A percentile compares a stretch with the other conserved stretches of the same genome.
Conservation (phyloP, 2,888 invertebrate genomes). For the Julus scanicus region DNA sequence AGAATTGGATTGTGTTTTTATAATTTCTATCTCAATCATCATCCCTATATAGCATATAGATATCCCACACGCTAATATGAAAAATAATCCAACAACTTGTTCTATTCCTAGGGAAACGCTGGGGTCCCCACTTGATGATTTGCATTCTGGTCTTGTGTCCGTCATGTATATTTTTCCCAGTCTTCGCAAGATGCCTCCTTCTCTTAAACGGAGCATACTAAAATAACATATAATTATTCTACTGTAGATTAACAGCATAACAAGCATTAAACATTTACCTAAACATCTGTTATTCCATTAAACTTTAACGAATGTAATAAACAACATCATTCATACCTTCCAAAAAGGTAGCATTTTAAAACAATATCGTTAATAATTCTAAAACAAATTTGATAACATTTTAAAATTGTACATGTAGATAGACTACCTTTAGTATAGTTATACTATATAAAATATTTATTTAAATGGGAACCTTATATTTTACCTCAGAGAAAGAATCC, state of each 20-base stretch:
- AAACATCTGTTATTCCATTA: too few species aligned
- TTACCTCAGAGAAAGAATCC: slow-evolving; percentile 46
- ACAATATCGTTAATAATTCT: too few species aligned
- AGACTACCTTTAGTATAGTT: too few species aligned
- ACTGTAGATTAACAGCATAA: not conserved
- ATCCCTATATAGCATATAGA: not conserved
- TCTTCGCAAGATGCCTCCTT: slow-evolving; percentile 44
- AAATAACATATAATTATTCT: not conserved
- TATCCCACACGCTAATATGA: slow-evolving; percentile 8
- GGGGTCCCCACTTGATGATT: not conserved
- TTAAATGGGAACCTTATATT: not conserved
- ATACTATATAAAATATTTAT: not conserved
- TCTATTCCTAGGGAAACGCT: slow-evolving; percentile 10
- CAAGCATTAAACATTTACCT: too few species aligned
- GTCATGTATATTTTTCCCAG: slow-evolving; percentile 46
- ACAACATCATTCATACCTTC: too few species aligned
- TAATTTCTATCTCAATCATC: not conserved
- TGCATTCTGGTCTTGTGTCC: slow-evolving; percentile 19
- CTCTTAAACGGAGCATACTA: slow-evolving; percentile 41
- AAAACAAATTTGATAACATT: too few species aligned
- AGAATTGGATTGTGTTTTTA: not conserved
- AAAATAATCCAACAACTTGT: slow-evolving; percentile 51
- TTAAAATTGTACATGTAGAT: too few species aligned
- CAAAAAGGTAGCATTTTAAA: too few species aligned
- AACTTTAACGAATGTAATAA: too few species aligned